Base-by-base conservation (phyloP, 2,797 vertebrate species). In the Danio aesculapii region DNA sequence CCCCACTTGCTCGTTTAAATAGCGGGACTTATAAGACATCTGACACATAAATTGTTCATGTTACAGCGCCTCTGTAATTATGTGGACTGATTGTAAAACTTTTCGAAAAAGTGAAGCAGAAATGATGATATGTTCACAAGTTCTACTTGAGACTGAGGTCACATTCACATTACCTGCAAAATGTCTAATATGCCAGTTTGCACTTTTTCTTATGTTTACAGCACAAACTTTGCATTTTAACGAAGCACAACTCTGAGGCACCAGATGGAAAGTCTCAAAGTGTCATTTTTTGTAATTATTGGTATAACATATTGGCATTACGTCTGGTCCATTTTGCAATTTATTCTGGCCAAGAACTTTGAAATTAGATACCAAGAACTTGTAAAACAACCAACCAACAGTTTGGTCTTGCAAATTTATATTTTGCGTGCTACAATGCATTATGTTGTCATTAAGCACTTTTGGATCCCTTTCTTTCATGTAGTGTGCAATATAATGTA, bases 21-120 rank as follows among this genome's bases (percentile, higher is more conserved):
- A 85, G 81, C 66, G 11, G 74, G 72, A 75, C 76, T 72, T 86
- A 81, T 17, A 70, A 84, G 81, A 77, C 75, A 70, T 59, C 62
- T 76, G 81, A 85, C 85, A 85, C 83, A 78, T 84, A 86, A 86
- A 85, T 83, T 85, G 81, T 81, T 83, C 59, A 46, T 44, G 58
- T 79, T 63, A 47, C 10, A 46, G 77, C 46, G 69, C 59, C 77
- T 66, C 52, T 81, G 61, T 81, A 67, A 74, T 81, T 81, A 81
- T 66, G 21, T 74, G 50, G 50, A 74, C 69, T 58, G 78, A 81
- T 74, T 73, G 59, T 19, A 13, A 74, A 81, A 74, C 17, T 74
- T 81, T 71, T 75, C 63, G 30, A 11, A 57, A 72, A 66, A 66
- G 50, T 9, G 0, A 74, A 81, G 70, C 61, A 74, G 70, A 81